Evolutionary conservation across 2,113 vertebrate genomes (phyloP), one percentile per base, ranked within the genome.

Genomic region (Opisthocomus hoazin): DNA sequence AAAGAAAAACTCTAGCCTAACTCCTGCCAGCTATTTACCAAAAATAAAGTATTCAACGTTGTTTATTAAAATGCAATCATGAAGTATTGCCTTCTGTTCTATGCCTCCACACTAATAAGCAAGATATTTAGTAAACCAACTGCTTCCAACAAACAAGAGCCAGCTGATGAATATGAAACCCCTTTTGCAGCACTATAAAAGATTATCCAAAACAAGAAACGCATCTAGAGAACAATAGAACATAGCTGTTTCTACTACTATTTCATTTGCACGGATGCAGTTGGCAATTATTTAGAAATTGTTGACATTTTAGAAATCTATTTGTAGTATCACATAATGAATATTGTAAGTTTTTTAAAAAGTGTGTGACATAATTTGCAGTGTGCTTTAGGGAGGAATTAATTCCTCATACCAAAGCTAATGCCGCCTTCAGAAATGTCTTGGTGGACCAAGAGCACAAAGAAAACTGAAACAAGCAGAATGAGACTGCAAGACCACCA

Each of bases 81-180:
- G 45, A 94, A 78, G 15, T 70, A 66, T 91, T 92, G 84, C 86
- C 92, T 94, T 97, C 90, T 96, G 80, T 93, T 96, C 92, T 77
- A 17, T 96, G 63, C 80, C 84, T 93, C 74, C 81, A 80, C 83
- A 79, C 84, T 96, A 97, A 97, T 96, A 97, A 97, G 92, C 87
- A 90, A 96, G 96, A 87, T 93, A 97, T 96, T 97, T 97, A 95
- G 94, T 97, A 97, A 96, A 97, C 95, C 66, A 96, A 64, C 90
- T 70, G 79, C 82, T 95, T 96, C 92, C 76, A 93, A 80, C 9
- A 93, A 96, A 92, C 48, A 89, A 97, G 81, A 96, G 60, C 69
- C 93, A 93, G 84, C 93, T 98, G 97, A 98, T 97, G 96, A 97
- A 91, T 91, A 71, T 57, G 50, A 96, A 96, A 90, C 50, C 51